Percentiles rank a stretch among this genome's conserved stretches.
Evolutionary conservation across 2,797 vertebrate species (phyloP).

Genomic region (Heliangelus exortis): DNA sequence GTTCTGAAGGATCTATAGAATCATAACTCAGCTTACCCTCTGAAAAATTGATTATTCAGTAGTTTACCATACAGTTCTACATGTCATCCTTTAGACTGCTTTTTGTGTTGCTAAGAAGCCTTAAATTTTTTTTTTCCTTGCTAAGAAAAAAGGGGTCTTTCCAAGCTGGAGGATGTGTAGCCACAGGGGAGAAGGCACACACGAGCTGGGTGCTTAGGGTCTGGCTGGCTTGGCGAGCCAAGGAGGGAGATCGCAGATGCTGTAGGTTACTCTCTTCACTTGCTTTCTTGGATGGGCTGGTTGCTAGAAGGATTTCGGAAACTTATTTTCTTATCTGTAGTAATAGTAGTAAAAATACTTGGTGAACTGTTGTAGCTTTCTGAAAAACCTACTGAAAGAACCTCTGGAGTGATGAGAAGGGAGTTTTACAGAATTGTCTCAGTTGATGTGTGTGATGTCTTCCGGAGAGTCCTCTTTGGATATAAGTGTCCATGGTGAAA

Average conservation of each 20-base stretch:
- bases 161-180: not conserved
- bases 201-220: fast-evolving
- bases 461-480: not conserved
- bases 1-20: not conserved
- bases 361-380: not conserved
- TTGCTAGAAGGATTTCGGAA: not conserved
- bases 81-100: not conserved
- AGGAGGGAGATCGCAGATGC: not conserved
- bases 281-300: not conserved
- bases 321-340: not conserved
- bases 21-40: fast-evolving
- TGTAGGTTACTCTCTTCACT: fast-evolving
- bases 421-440: not conserved
- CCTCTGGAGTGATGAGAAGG: fast-evolving
- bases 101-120: not conserved
- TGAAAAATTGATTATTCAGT: not conserved
- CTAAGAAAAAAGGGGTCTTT: not conserved
- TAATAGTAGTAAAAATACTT: not conserved
- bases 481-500: fast-evolving
- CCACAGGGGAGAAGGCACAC: fast-evolving
- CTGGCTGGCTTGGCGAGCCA: not conserved
- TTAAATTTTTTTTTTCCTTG: not conserved
- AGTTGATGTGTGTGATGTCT: fast-evolving
- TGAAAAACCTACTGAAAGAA: not conserved
- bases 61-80: not conserved